Percentiles rank a stretch among this genome's conserved stretches.
These are phyloP conservation scores for Cheilosia grossa DNA, from an alignment of 2,888 invertebrate species.

Conservation along the genomic window DNA sequence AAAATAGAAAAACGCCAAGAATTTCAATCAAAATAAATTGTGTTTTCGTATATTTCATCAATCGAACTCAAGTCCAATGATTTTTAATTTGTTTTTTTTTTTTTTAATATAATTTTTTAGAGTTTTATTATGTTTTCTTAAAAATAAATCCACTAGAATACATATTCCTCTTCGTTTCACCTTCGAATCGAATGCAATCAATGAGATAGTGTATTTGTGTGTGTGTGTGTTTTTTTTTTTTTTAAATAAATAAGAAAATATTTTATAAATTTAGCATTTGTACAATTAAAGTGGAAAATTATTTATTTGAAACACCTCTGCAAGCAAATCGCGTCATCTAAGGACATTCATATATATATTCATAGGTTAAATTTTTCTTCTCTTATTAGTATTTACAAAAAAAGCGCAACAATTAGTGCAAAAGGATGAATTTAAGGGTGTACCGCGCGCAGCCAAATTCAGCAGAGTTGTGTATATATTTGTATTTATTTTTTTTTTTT, in stretches of 20 bases:
- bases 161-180: not conserved
- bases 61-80: conserved; percentile 67
- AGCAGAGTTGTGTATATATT: conserved; percentile 39
- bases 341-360: conserved; percentile 32
- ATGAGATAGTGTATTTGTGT: conserved; percentile 17
- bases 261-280: conserved; percentile 60
- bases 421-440: conserved; percentile 39
- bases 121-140: conserved; percentile 37
- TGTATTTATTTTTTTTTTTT: conserved; percentile 5
- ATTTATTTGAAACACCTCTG: conserved; percentile 30
- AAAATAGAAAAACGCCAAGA: not conserved
- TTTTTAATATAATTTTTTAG: conserved; percentile 47
- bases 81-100: conserved; percentile 20
- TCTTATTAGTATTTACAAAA: conserved; percentile 65
- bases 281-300: conserved; percentile 58
- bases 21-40: conserved; percentile 70
- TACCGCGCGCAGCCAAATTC: conserved; percentile 69
- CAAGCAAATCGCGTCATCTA: conserved; percentile 62
- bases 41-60: conserved; percentile 64
- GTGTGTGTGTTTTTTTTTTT: conserved; percentile 6
- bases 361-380: conserved; percentile 13
- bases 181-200: conserved; percentile 20
- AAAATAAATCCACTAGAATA: conserved; percentile 64
- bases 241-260: conserved; percentile 71
- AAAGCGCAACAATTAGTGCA: conserved; percentile 71